A percentile compares a stretch with the other conserved stretches of the same genome.
Evolutionary conservation across 2,888 invertebrate species (phyloP).

Genomic region (Aphidoletes aphidimyza): DNA sequence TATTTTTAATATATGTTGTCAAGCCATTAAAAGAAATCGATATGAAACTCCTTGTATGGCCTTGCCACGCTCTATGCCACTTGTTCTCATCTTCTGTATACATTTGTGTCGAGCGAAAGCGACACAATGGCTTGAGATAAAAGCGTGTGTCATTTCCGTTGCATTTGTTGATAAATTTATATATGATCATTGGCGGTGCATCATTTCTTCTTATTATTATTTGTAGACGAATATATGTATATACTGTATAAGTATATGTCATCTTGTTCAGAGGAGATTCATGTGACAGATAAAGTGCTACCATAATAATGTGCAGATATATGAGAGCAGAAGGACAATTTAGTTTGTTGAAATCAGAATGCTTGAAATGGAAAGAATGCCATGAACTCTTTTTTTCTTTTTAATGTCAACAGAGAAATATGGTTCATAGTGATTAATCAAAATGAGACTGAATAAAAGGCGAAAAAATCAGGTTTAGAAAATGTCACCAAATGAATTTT

Average conservation of each 20-base stretch:
- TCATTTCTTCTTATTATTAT: not conserved
- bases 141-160: constrained; percentile 27
- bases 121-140: not conserved
- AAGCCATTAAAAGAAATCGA: not conserved
- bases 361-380: not conserved
- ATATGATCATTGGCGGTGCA: not conserved
- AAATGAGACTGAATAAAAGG: not conserved
- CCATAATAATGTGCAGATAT: not conserved
- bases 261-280: not conserved
- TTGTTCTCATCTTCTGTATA: not conserved
- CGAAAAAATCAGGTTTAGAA: not conserved
- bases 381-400: too few species aligned
- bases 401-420: not conserved
- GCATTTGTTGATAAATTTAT: constrained; percentile 7
- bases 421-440: not conserved
- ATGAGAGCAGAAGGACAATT: not conserved
- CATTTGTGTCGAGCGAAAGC: not conserved
- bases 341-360: not conserved
- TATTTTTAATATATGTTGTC: constrained; percentile 39
- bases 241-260: not conserved
- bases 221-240: too few species aligned
- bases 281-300: constrained; percentile 16
- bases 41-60: not conserved
- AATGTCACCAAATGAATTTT: not conserved
- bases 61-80: not conserved